phyloP scores from a whole-genome alignment of 2,888 invertebrate species.

The Troides helena region DNA sequence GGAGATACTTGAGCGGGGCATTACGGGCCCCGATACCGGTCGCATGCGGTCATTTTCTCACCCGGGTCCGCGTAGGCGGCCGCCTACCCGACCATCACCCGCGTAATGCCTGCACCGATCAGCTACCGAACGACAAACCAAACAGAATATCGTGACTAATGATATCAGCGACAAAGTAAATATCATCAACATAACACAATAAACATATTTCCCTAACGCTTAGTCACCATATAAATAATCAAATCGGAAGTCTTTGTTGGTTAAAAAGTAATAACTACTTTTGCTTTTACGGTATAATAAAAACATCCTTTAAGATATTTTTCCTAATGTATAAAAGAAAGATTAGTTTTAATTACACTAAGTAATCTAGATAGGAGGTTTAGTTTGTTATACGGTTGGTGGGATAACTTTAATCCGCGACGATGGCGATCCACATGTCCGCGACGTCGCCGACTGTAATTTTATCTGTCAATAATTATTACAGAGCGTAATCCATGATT shows the following conservation, averaged over 20 bases:
- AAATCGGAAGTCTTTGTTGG: too few relatives aligned
- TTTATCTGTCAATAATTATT: constrained; percentile 72
- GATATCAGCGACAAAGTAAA: not conserved
- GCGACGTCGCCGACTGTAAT: constrained; percentile 41
- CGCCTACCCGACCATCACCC: constrained; percentile 47
- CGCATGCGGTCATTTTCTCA: constrained; percentile 47
- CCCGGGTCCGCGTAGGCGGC: constrained; percentile 42
- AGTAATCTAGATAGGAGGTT: not conserved
- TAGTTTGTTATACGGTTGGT: not conserved
- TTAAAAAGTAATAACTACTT: too few relatives aligned
- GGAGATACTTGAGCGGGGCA: constrained; percentile 35
- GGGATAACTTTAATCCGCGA: not conserved
- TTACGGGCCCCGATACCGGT: constrained; percentile 46
- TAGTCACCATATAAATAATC: too few relatives aligned
- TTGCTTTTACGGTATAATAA: too few relatives aligned
- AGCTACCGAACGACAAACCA: constrained; percentile 32
- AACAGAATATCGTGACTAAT: not conserved
- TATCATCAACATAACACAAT: not conserved
- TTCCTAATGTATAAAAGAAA: too few relatives aligned
- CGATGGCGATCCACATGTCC: not conserved
- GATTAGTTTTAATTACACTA: too few relatives aligned
- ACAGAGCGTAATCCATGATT: constrained; percentile 67
- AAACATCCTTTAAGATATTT: too few relatives aligned
- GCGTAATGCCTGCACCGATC: constrained; percentile 36
- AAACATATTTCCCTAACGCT: too few relatives aligned